Evolutionary conservation across 2,797 vertebrate genomes (phyloP).

Genomic region (Malurus leucopterus): DNA sequence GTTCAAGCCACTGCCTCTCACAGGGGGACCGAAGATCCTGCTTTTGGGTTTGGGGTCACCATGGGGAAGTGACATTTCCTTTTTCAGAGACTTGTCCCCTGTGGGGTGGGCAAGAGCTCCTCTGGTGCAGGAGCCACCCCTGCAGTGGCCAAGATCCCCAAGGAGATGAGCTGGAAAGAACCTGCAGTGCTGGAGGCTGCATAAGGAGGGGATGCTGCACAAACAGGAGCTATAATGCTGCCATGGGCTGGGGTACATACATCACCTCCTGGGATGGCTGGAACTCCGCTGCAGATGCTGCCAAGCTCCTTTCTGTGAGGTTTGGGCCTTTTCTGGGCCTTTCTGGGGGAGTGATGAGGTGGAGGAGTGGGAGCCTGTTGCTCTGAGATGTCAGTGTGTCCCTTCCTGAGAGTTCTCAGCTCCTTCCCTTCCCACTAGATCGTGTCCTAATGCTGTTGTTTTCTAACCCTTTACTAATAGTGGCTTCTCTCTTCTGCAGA

Average conservation of each 20-base stretch:
- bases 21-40: not conserved
- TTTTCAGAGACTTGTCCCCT: not conserved
- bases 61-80: constrained; percentile 30
- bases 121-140: not conserved
- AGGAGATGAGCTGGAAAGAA: not conserved
- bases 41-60: constrained; percentile 1
- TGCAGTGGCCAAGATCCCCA: accelerated
- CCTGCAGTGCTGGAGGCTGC: not conserved
- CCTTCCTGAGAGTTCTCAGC: not conserved
- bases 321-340: not conserved
- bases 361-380: not conserved
- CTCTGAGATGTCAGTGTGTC: not conserved
- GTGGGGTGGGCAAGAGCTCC: accelerated
- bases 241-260: accelerated
- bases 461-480: constrained; percentile 55
- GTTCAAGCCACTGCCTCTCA: not conserved
- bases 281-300: not conserved
- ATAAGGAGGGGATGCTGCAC: not conserved
- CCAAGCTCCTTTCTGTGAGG: not conserved
- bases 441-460: not conserved
- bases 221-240: not conserved
- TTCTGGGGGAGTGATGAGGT: not conserved
- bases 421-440: not conserved
- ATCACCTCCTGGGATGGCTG: not conserved
- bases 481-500: constrained; percentile 73